A percentile compares a stretch with the other conserved stretches of the same genome.
Conservation (phyloP, 2,113 vertebrate genomes). For the Loxodonta africana region DNA sequence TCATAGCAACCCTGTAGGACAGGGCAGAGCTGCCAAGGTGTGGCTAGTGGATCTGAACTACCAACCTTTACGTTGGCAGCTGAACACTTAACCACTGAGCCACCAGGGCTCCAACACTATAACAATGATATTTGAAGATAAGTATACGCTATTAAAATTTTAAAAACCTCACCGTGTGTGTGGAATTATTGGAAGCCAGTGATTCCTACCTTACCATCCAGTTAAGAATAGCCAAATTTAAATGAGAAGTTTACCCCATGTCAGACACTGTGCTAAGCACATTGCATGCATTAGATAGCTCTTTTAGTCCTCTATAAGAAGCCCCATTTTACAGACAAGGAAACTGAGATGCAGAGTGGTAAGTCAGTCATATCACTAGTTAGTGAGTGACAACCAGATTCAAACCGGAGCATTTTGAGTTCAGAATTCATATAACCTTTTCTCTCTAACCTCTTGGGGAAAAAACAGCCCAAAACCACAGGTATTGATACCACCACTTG, state of each 20-base stretch:
- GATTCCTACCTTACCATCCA: too few species aligned
- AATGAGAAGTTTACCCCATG: background rate
- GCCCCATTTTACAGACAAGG: background rate
- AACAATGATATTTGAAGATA: background rate
- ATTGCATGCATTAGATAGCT: background rate
- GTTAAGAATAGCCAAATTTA: background rate
- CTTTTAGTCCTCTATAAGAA: background rate
- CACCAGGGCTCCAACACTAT: background rate
- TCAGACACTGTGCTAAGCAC: background rate
- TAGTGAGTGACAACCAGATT: background rate
- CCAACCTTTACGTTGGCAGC: too few species aligned
- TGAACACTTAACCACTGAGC: background rate
- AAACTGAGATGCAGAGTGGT: background rate
- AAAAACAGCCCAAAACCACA: background rate
- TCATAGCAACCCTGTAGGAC: background rate
- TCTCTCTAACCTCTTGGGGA: background rate
- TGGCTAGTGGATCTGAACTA: too few species aligned
- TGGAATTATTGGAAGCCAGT: background rate
- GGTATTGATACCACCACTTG: background rate
- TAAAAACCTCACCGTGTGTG: background rate
- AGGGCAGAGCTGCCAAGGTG: too few species aligned
- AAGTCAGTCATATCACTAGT: background rate
- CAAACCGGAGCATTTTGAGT: background rate
- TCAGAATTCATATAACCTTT: background rate
- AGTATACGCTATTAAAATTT: background rate